Evolutionary conservation across 2,113 vertebrate genomes (phyloP), one percentile per base, ranked within the genome.

Genomic region (Speoplatyrhinus poulsoni): DNA sequence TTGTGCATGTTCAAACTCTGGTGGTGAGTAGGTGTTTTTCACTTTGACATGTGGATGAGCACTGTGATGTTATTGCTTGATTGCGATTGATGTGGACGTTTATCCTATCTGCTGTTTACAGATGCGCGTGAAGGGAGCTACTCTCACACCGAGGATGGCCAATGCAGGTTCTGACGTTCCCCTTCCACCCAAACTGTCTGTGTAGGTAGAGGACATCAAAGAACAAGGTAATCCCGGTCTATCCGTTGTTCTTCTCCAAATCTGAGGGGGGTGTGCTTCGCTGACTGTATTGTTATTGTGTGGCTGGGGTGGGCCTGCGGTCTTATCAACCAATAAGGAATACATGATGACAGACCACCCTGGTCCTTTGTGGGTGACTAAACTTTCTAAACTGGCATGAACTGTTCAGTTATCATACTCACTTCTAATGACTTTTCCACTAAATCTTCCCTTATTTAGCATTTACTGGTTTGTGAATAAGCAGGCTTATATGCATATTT

Each of bases 221-320:
- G 46, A 0, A 64, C 47, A 16, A 86, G 84, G 87, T 89, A 87
- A 81, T 15, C 11, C 13, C 1, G 1, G 13, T 15, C 13, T 12
- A 52, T 3, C 9, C 3, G 49, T 15, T 52, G 10, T 15, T 52
- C 3, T 52, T 7, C 13, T 52, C 49, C 10, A 52, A 52, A 52
- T 10, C 49, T 52, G 49, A 52, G 11, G 13, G 49, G 9, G 26
- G 26, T 26, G 26, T 26, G 26, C 2, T 26, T 26, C 2, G 26
- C 26, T 26, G 26, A 26, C 26, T 26, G 26, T 26, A 26, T 26
- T 26, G 26, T 26, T 26, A 26, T 26, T 26, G 2, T 26, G 26
- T 26, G 26, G 26, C 26, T 26, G 26, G 2, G 26, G 1, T 26
- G 26, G 26, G 26, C 26, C 26, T 26, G 1, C 26, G 0, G 26